phyloP scores from a whole-genome alignment of 2,888 invertebrate genomes.

The Ennomos erosarius region DNA sequence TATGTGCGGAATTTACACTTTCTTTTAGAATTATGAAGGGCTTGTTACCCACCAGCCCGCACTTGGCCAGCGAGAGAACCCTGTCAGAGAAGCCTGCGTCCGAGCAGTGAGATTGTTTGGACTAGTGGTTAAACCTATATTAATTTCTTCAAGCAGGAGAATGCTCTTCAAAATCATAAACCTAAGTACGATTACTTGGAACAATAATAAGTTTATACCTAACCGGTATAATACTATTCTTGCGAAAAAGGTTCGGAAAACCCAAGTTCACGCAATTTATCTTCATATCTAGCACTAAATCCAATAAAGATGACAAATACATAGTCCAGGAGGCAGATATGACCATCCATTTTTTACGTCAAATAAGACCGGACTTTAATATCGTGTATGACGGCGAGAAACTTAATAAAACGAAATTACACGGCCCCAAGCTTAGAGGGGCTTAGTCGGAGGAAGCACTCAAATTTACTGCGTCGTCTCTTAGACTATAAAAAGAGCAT shows the following conservation, averaged over 20 bases:
- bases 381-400: slow-evolving; percentile 52
- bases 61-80: too few relatives aligned
- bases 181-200: too few relatives aligned
- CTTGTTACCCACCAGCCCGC: too few relatives aligned
- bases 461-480: slow-evolving; percentile 69
- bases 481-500: slow-evolving; percentile 66
- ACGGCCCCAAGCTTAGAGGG: slow-evolving; percentile 52
- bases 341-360: slow-evolving; percentile 42
- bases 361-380: slow-evolving; percentile 51
- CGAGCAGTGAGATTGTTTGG: too few relatives aligned
- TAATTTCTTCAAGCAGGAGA: too few relatives aligned
- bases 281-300: slow-evolving; percentile 28
- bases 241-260: slow-evolving; percentile 5
- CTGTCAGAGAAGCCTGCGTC: too few relatives aligned
- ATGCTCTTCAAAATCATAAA: too few relatives aligned
- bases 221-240: background rate
- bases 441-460: slow-evolving; percentile 62
- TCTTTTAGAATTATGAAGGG: too few relatives aligned
- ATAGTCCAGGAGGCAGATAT: slow-evolving; percentile 31
- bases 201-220: too few relatives aligned
- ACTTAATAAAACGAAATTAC: slow-evolving; percentile 76
- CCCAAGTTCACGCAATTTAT: slow-evolving; percentile 13
- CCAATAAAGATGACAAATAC: slow-evolving; percentile 26
- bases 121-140: too few relatives aligned
- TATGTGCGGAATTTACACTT: too few relatives aligned